Percentiles rank a stretch among this genome's conserved stretches.
Conservation (phyloP, 37 sponge, comb jelly and placozoan genomes). For the Chondrosia reniformis region DNA sequence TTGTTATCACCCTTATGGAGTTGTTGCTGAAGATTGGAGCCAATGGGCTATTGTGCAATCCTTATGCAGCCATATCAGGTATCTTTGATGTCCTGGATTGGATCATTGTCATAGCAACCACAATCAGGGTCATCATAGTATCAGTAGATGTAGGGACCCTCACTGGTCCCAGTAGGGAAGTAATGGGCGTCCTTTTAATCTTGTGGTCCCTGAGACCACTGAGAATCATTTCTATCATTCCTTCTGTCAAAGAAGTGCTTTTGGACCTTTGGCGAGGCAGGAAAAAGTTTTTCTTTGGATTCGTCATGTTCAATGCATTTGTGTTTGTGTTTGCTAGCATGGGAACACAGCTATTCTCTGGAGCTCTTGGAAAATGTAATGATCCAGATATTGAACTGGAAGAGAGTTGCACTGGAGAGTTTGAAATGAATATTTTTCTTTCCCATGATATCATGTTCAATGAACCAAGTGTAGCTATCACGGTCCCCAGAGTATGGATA, state of each 20-base stretch:
- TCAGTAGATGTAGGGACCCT: background rate
- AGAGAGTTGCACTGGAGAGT: slow-evolving; percentile 58
- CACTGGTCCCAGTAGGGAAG: background rate
- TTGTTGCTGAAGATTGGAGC: slow-evolving; percentile 60
- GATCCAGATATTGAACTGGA: background rate
- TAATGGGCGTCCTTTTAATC: slow-evolving; percentile 13
- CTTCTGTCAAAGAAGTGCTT: slow-evolving; percentile 43
- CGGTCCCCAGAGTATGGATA: slow-evolving; percentile 67
- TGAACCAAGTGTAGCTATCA: slow-evolving; percentile 8
- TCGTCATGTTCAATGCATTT: slow-evolving; percentile 36
- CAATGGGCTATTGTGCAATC: slow-evolving; percentile 64
- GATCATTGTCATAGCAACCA: slow-evolving; percentile 49
- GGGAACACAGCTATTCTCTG: slow-evolving; percentile 48
- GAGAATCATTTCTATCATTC: slow-evolving; percentile 49
- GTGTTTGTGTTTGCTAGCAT: slow-evolving; percentile 70
- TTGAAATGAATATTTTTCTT: slow-evolving; percentile 31
- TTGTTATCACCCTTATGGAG: slow-evolving; percentile 40
- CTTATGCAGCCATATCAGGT: slow-evolving; percentile 57
- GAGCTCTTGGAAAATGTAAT: slow-evolving; percentile 7
- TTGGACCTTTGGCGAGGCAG: slow-evolving; percentile 43
- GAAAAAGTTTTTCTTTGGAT: slow-evolving; percentile 41
- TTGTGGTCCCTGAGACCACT: slow-evolving; percentile 60
- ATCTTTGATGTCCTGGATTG: slow-evolving; percentile 65
- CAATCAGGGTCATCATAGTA: background rate
- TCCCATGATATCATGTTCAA: slow-evolving; percentile 10